phyloP scores from a whole-genome alignment of 2,888 invertebrate genomes.

The Papilio demoleus region DNA sequence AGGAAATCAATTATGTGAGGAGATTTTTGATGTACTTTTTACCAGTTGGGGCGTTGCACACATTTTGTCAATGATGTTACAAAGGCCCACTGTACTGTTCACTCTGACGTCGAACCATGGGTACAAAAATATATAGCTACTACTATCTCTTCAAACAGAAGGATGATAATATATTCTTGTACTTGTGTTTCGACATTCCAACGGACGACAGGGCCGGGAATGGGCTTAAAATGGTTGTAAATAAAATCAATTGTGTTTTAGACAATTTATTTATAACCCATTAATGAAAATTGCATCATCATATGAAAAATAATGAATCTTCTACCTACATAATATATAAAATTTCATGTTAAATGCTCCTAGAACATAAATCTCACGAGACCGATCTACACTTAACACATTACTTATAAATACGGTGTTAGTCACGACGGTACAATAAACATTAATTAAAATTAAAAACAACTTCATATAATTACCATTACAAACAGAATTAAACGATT shows the following conservation, averaged over 20 bases:
- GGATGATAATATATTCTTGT: background rate
- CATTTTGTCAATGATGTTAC: too few species aligned
- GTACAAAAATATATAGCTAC: background rate
- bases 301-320: conserved; percentile 80
- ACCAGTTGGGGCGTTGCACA: too few species aligned
- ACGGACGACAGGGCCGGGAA: background rate
- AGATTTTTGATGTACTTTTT: too few species aligned
- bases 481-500: conserved; percentile 70
- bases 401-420: conserved; percentile 67
- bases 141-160: background rate
- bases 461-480: conserved; percentile 65
- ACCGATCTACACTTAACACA: conserved; percentile 66
- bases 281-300: conserved; percentile 77
- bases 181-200: background rate
- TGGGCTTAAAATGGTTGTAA: conserved; percentile 36
- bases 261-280: conserved; percentile 79
- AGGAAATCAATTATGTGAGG: too few species aligned
- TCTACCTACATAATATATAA: conserved; percentile 75
- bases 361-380: conserved; percentile 78
- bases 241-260: conserved; percentile 60
- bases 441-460: conserved; percentile 77
- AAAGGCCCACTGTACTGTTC: too few species aligned
- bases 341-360: conserved; percentile 80
- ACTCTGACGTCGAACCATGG: background rate
- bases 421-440: conserved; percentile 73